Percentiles rank a stretch among this genome's conserved stretches.
phyloP scores from a whole-genome alignment of 2,888 invertebrate genomes.

The Drosophila aldrichi region DNA sequence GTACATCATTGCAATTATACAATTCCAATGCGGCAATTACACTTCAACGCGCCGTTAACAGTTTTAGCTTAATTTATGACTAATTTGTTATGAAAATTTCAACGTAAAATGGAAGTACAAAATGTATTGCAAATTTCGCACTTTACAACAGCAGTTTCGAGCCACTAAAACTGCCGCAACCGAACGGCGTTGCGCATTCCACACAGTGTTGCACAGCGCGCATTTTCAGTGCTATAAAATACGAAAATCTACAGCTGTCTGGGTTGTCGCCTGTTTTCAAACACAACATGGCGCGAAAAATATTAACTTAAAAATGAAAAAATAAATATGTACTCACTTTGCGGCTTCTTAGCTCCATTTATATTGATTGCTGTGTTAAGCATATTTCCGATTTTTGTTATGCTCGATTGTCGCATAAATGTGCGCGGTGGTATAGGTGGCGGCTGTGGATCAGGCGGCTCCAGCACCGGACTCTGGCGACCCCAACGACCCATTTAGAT shows the following conservation, averaged over 20 bases:
- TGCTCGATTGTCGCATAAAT: conserved; percentile 88
- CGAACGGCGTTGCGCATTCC: conserved; percentile 52
- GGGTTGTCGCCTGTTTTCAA: conserved; percentile 9
- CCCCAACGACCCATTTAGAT: conserved; percentile 84
- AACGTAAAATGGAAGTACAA: conserved; percentile 78
- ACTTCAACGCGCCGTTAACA: conserved; percentile 46
- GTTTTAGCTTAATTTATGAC: conserved; percentile 59
- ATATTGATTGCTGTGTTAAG: conserved; percentile 87
- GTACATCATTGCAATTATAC: conserved; percentile 53
- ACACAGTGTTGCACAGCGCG: conserved; percentile 41
- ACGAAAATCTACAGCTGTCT: conserved; percentile 44
- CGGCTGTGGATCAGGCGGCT: conserved; percentile 83
- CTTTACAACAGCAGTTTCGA: conserved; percentile 63
- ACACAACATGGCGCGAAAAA: conserved; percentile 15
- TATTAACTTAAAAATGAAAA: background rate
- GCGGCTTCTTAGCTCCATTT: conserved; percentile 80
- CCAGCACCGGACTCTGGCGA: conserved; percentile 83
- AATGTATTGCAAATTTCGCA: conserved; percentile 77
- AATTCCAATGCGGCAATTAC: conserved; percentile 44
- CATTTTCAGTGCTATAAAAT: conserved; percentile 35
- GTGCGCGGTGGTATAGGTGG: conserved; percentile 83
- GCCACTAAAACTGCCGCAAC: conserved; percentile 50
- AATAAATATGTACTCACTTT: conserved; percentile 75
- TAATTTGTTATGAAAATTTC: conserved; percentile 68
- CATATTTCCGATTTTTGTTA: conserved; percentile 88